Evolutionary conservation across 2,888 invertebrate species (phyloP), one percentile per base, ranked within the genome.

Genomic region (Drosophila gaucha): DNA sequence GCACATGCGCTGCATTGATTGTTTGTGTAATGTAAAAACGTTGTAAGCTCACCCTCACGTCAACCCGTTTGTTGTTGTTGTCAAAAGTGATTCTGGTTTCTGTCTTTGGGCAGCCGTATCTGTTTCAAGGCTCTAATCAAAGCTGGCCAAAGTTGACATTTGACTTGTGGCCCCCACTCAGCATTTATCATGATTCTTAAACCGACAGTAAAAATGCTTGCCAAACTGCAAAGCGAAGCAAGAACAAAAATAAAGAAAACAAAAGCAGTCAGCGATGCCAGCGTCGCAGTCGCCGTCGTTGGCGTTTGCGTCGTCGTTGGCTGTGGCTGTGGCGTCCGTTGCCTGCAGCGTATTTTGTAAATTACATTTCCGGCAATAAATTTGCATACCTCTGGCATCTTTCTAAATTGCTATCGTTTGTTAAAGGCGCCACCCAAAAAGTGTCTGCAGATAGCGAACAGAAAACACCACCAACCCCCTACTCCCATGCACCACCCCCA

Each of bases 281-380:
- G 33, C 76, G 43, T 22, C 52, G 39, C 16, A 30, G 65, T 55
- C 24, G 60, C 2, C 33, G 70, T 43, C 31, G 57, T 22, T 22
- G 62, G 39, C 24, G 16, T 16, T 18, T 16, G 1, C 35, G 49
- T 4, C 16, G 26, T 0, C 49, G 39, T 39, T 39, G 20, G 35
- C 33, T 49, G 39, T 50, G 16, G n/a, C 44, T n/a, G 41, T 30
- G 54, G n/a, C 80, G 82, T 82, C 76, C 71, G 47, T 71, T 73
- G 86, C 90, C 86, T 76, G 79, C 85, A 89, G 90, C 91, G 87
- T 80, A 89, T 90, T 91, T 90, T 86, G 90, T 90, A 90, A 90
- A 91, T 90, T 91, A 91, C 90, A 90, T 90, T 90, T 91, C 91
- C 90, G 90, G 90, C 90, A 90, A 91, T 91, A 90, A 90, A 90